Base-by-base conservation (phyloP, 2,888 invertebrate genomes). In the Micropterix aruncella region DNA sequence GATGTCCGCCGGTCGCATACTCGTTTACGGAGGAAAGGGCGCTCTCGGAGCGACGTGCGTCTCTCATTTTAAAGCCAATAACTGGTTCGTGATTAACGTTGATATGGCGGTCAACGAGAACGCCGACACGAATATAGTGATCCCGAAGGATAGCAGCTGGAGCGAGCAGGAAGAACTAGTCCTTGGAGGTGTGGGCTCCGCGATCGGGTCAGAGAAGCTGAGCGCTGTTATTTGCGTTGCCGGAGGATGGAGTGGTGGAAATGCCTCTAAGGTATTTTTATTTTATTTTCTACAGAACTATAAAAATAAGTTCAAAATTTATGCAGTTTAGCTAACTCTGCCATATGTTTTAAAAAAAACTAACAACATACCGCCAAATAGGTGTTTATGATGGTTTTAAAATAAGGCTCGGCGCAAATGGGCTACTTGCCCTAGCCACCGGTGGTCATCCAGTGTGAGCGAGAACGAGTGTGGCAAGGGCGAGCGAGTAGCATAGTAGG, bases 151-250 rank as follows among this genome's bases (percentile, higher is more conserved):
- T 44, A 79, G 76, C 14, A 73, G 75, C 42, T 89, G 94, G 82
- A 65, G 76, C 37, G 79, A 85, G 44, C 79, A 90, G 73, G 91
- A 92, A 62, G 62, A 73, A 36, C 68, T 75, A 44, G 87, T 94
- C 40, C 63, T 83, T 12, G 63, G 65, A 15, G 77, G 80, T 55
- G 72, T 91, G 3, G 74, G 73, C 27, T 63, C 73, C 19, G 76
- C 79, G 14, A 63, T 92, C 37, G 77, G 78, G 54, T 83, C 79
- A 48, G 73, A 84, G 46, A 91, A 94, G 70, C 65, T 97, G 54
- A 95, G 95, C 70, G 96, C 92, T 19, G 80, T 99, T 40, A 84
- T 99, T 55, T 97, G 97, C 66, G 97, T 99, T 15, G 99, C 99
- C 48, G 97, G 97, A 40, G 97, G 97, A 42, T 97, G 96, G 96